Base-by-base conservation (phyloP, 2,797 vertebrate species). In the Hephaestus fuliginosus region DNA sequence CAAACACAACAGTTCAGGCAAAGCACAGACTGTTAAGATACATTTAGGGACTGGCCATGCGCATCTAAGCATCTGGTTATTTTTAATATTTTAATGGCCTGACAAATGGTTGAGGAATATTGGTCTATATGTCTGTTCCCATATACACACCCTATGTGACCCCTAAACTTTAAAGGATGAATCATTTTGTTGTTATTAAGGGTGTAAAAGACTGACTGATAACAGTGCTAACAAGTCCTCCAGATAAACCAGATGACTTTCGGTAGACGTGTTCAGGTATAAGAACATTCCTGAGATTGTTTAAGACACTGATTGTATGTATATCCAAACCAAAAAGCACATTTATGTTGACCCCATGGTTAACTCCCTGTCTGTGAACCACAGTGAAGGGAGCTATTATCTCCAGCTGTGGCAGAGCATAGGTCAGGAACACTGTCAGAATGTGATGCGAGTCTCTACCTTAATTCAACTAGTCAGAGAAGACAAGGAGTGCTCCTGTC, bases 311-410 rank as follows among this genome's bases (percentile, higher is more conserved):
- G 43, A 48, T 25, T 58, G 53, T 36, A 65, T 67, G 36, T 69
- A 51, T 48, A 66, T 58, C 75, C 65, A 68, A 44, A 71, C 46
- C 74, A 74, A 30, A 74, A 51, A 65, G 22, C 20, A 58, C 57
- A 86, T 75, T 74, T 68, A 63, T 71, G 70, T 74, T 70, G 70
- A 83, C 74, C 79, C 67, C 10, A 25, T 55, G 62, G 68, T 75
- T 61, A 72, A 83, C 61, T 80, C 70, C 62, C 67, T n/a, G 70
- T 30, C 76, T 82, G 67, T 74, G 76, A 74, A 89, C 85, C 77
- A 76, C 76, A 93, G 85, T 74, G 76, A 75, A 39, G 81, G 82
- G 80, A 87, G 89, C 77, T 18, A 64, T 80, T 78, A 80, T 70
- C 76, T 74, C 62, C 74, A 80, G 74, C 70, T 81, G 83, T 80